Percentiles rank a stretch among this genome's conserved stretches.
phyloP scores from a whole-genome alignment of 2,888 invertebrate species.

The Melitaea athalia region DNA sequence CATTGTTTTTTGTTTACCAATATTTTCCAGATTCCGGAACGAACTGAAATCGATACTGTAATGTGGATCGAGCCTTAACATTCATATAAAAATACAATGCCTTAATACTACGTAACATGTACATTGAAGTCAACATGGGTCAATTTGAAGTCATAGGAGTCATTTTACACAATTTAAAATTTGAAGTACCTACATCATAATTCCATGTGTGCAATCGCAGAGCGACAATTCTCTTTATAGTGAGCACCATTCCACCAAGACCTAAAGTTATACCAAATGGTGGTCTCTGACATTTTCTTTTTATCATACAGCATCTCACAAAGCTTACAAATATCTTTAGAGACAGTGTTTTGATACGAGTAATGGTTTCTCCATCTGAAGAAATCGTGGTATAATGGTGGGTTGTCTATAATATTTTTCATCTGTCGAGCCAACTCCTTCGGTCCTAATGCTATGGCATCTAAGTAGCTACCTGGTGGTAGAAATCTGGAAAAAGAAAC shows the following conservation, averaged over 20 bases:
- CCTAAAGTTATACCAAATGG: conserved; percentile 41
- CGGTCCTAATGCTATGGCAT: conserved; percentile 45
- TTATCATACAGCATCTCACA: conserved; percentile 44
- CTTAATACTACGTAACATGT: no score
- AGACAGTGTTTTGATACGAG: conserved; percentile 38
- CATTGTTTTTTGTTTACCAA: no score
- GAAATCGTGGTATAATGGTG: conserved; percentile 44
- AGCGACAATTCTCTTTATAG: no score
- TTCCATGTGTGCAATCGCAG: no score
- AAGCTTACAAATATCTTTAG: conserved; percentile 43
- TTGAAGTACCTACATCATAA: no score
- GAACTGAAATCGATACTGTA: no score
- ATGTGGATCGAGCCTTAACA: no score
- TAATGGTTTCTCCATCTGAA: conserved; percentile 52
- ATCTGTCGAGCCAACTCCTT: conserved; percentile 45
- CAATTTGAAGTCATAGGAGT: no score
- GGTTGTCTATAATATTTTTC: conserved; percentile 44
- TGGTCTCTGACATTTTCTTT: conserved; percentile 27
- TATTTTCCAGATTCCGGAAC: no score
- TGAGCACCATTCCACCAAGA: conserved; percentile 41
- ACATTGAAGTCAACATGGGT: no score
- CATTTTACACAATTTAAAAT: no score
- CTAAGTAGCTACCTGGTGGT: conserved; percentile 48
- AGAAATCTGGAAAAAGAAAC: conserved; percentile 39
- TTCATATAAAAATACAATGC: no score